phyloP scores from a whole-genome alignment of 2,797 vertebrate genomes.

The Scyliorhinus canicula region DNA sequence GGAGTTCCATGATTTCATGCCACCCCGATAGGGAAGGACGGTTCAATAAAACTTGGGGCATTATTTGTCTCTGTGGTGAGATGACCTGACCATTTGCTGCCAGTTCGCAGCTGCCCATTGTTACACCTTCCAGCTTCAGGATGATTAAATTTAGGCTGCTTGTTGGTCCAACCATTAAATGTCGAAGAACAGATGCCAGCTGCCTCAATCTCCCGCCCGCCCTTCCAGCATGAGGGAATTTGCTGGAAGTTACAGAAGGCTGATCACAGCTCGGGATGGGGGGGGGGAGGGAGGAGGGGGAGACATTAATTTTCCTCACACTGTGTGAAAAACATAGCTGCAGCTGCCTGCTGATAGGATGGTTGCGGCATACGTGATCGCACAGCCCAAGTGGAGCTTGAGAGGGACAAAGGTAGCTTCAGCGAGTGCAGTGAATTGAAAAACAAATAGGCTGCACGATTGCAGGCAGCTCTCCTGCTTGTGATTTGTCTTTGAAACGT shows the following conservation, averaged over 20 bases:
- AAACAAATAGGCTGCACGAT: neutral
- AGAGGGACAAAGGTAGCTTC: neutral
- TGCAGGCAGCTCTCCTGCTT: neutral
- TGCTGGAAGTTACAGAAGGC: neutral
- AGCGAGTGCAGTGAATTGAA: neutral
- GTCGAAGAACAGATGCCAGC: neutral
- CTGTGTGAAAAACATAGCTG: neutral
- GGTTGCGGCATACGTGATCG: neutral
- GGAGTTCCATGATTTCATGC: neutral
- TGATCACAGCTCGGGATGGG: neutral
- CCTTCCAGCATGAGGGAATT: neutral
- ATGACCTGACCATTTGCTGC: neutral
- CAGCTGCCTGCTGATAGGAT: neutral
- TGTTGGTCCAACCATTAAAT: neutral
- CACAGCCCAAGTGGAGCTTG: neutral
- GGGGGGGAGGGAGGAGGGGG: neutral
- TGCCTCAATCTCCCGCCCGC: neutral
- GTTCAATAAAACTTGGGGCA: neutral
- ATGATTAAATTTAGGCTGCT: neutral
- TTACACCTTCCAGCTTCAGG: neutral
- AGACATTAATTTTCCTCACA: neutral
- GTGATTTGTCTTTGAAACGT: neutral
- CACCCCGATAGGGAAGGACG: neutral
- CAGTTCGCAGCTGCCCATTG: neutral
- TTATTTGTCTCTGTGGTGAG: neutral